Base-by-base conservation (phyloP, 2,888 invertebrate genomes). In the Lepidocyrtinus sp. region DNA sequence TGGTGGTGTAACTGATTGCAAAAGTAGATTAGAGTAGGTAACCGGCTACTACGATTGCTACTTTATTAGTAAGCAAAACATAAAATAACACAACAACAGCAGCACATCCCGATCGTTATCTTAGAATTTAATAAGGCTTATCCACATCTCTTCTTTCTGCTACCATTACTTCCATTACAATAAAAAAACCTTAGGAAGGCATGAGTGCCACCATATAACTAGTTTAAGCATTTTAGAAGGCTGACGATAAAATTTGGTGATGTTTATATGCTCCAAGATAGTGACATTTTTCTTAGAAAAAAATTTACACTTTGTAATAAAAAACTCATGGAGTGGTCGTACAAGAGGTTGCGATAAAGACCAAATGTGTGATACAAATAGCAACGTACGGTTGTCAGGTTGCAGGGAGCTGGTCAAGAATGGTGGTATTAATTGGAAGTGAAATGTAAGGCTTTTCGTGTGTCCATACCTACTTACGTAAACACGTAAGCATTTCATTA, bases 41-140 rank as follows among this genome's bases (percentile, higher is more conserved):
- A 75, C 69, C 55, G 69, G 64, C 55, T 64, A 22, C 68, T 26
- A 67, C 59, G n/a, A n/a, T 19, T 61, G 46, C 26, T 61, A 55
- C 50, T 55, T 55, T 55, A 55, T 55, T 55, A 55, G 55, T 55
- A 55, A 55, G 55, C 55, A 55, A 55, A 55, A 55, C 55, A 55
- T 55, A 55, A 55, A 55, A 55, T 55, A n/a, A 55, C 55, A 55
- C 55, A 55, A 55, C 55, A 55, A 69, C 70, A 61, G 70, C 61
- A 15, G 19, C 27, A 17, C 70, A 59, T 59, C 27, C 26, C 70
- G 76, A 76, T 76, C 27, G 17, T 76, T 76, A 76, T 76, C 76
- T 63, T 27, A 26, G 70, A 76, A 76, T 76, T 76, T 76, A 76
- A 76, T 76, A 76, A 76, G 70, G 70, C 76, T 77, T 77, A 77